Base-by-base conservation (phyloP, 2,888 invertebrate genomes). In the Pachliopta kotzebuea region DNA sequence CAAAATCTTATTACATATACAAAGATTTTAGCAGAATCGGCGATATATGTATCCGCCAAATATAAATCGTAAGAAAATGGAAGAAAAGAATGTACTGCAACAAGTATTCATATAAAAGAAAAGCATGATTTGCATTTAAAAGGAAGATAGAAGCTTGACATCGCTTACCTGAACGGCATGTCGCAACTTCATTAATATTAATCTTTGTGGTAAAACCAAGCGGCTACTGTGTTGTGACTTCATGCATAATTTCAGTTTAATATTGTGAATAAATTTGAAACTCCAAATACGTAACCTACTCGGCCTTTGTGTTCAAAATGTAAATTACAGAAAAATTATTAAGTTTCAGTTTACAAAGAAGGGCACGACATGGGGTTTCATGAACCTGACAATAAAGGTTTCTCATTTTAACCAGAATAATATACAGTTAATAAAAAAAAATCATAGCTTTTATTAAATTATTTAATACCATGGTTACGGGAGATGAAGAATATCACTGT, bases 111-210 rank as follows among this genome's bases (percentile, higher is more conserved):
- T 60, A 61, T 66, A 61, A 69, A 66, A 60, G 76, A 67, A 72
- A 70, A 66, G 76, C 75, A 79, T 81, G 83, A 86, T 86, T 86
- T 83, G 81, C 84, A 88, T 86, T 86, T 83, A 86, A 87, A 88
- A 87, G 86, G 82, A 86, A 83, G 81, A 81, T 76, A 74, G 78
- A 73, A 78, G 75, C 76, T 74, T 72, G 71, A 68, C 71, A 75
- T 75, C 70, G 76, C 74, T 72, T 74, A 77, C 75, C 75, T 79
- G 83, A 81, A 76, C 81, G 78, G 80, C 82, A 85, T 86, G 88
- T 85, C 88, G 84, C 85, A 77, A 66, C 80, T 80, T 86, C 90
- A 90, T 90, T 88, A 88, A 90, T 89, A 90, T 90, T 90, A 87
- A 90, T 86, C 81, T 81, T 71, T 73, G 76, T 76, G 79, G 80